Conservation (phyloP, 2,888 invertebrate genomes). For the Bellardia pandia region DNA sequence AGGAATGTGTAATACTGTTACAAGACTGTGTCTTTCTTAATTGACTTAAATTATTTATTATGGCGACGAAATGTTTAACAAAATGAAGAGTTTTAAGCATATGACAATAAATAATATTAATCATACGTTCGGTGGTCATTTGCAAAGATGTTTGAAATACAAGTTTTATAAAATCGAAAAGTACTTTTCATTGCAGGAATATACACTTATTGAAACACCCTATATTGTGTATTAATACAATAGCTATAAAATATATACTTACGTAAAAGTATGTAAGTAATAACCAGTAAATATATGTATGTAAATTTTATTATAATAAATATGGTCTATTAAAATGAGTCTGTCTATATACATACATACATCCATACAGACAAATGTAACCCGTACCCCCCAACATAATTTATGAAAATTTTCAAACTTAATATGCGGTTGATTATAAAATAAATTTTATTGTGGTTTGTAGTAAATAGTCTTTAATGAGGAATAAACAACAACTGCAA, state of each 20-base stretch:
- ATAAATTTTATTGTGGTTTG: constrained; percentile 72
- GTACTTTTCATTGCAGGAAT: too few relatives aligned
- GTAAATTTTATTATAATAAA: constrained; percentile 47
- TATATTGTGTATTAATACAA: neutral
- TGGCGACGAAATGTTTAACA: too few relatives aligned
- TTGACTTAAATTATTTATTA: too few relatives aligned
- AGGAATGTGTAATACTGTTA: too few relatives aligned
- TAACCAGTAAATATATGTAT: neutral
- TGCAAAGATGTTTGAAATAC: too few relatives aligned
- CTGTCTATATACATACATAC: too few relatives aligned
- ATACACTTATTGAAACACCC: neutral
- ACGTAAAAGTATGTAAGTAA: constrained; percentile 15
- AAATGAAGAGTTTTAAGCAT: too few relatives aligned
- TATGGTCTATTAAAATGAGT: constrained; percentile 54
- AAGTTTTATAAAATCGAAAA: too few relatives aligned
- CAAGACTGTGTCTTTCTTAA: too few relatives aligned
- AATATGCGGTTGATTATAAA: constrained; percentile 71
- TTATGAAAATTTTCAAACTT: constrained; percentile 52
- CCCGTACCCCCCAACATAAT: neutral
- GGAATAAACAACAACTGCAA: constrained; percentile 36
- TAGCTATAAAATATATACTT: constrained; percentile 7
- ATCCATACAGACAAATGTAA: neutral
- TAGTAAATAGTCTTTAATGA: constrained; percentile 72
- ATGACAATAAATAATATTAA: too few relatives aligned
- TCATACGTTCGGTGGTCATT: too few relatives aligned